Conservation (phyloP, 2,888 invertebrate genomes). For the Hyles lineata region DNA sequence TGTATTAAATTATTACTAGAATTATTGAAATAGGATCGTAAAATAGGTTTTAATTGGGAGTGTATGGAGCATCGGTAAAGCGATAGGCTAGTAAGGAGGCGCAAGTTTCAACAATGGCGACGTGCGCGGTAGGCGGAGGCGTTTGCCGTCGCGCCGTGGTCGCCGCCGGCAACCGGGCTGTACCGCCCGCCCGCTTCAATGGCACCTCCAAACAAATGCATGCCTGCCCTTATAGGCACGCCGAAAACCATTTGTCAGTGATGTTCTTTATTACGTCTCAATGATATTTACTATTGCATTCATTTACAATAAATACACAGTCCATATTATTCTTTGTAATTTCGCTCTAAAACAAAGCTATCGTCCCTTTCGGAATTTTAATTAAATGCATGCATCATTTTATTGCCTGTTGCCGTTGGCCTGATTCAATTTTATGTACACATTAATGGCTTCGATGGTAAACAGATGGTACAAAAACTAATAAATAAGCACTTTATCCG, state of each 20-base stretch:
- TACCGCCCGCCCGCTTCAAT: slow-evolving; percentile 64
- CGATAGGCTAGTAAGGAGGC: slow-evolving; percentile 41
- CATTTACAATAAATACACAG: slow-evolving; percentile 9
- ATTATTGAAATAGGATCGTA: slow-evolving; percentile 49
- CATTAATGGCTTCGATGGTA: not conserved
- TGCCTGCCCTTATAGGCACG: slow-evolving; percentile 51
- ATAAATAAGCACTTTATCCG: slow-evolving; percentile 2
- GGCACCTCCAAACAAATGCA: slow-evolving; percentile 60
- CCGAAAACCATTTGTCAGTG: slow-evolving; percentile 36
- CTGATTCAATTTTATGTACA: slow-evolving; percentile 2
- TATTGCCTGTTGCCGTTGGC: not conserved
- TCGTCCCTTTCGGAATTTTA: not conserved
- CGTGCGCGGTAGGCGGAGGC: slow-evolving; percentile 76
- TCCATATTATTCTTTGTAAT: not conserved
- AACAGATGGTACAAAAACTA: slow-evolving; percentile 21
- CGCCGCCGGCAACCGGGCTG: slow-evolving; percentile 63
- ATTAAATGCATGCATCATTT: not conserved
- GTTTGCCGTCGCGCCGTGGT: slow-evolving; percentile 59
- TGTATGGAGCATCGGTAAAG: slow-evolving; percentile 42
- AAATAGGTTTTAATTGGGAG: slow-evolving; percentile 74
- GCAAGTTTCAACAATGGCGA: slow-evolving; percentile 66
- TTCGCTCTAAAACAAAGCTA: not conserved
- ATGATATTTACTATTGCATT: not conserved
- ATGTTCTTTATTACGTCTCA: not conserved
- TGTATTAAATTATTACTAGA: not conserved